Percentiles rank a stretch among this genome's conserved stretches.
These are phyloP conservation scores for Temnothorax longispinosus DNA, from an alignment of 1,140 invertebrate genomes.

Conservation along the genomic window DNA sequence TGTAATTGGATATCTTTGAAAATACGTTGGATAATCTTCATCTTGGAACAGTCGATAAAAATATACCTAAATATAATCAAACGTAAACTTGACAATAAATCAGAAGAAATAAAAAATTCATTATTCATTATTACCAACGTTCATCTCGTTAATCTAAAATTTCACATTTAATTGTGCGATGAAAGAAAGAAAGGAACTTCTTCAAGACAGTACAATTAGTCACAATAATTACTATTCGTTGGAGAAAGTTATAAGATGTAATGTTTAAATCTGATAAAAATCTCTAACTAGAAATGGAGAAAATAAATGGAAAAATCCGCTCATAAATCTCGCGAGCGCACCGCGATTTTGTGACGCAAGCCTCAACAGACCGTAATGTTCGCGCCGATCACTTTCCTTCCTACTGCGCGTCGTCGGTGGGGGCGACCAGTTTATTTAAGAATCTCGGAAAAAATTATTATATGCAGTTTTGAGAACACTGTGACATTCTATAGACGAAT, in stretches of 20 bases:
- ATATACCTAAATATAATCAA: neutral
- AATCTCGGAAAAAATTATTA: neutral
- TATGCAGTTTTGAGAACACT: neutral
- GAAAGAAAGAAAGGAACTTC: neutral
- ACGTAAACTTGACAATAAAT: neutral
- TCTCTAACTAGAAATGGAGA: neutral
- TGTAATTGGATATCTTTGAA: slow-evolving; percentile 44
- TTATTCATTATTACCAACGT: neutral
- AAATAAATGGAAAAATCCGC: neutral
- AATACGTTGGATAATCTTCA: slow-evolving; percentile 29
- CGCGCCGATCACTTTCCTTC: slow-evolving; percentile 33
- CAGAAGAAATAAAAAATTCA: neutral
- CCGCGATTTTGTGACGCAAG: slow-evolving; percentile 16
- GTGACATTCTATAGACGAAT: neutral
- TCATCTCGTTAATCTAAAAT: neutral
- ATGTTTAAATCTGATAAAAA: neutral
- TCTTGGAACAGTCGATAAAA: neutral
- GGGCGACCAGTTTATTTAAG: neutral
- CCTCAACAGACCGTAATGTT: slow-evolving; percentile 4
- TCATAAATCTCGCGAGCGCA: neutral
- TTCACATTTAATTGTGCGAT: neutral
- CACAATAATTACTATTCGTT: neutral
- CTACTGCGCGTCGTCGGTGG: neutral
- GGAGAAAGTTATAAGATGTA: neutral
- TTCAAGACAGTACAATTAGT: neutral